phyloP scores from a whole-genome alignment of 2,113 vertebrate species.

The Podilymbus podiceps region DNA sequence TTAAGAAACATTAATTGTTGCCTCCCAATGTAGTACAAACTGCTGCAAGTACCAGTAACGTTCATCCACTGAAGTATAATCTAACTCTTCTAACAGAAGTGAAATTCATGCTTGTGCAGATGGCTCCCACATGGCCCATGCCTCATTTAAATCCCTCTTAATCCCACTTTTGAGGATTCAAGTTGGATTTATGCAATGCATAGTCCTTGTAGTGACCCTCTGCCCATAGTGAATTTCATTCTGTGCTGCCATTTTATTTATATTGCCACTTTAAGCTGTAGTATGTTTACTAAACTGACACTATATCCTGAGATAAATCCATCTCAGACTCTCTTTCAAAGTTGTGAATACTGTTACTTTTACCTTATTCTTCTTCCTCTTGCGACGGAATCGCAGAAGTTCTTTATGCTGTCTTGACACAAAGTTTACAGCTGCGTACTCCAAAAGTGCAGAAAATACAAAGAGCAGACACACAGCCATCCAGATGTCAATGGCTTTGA shows the following conservation, averaged over 20 bases:
- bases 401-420: constrained; percentile 98
- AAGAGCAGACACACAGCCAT: constrained; percentile 98
- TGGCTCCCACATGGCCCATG: neutral
- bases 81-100: neutral
- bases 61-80: neutral
- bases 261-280: neutral
- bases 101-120: constrained; percentile 28
- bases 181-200: constrained; percentile 10
- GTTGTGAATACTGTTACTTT: neutral
- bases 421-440: constrained; percentile 97
- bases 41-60: neutral
- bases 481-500: constrained; percentile 99
- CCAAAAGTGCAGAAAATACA: constrained; percentile 94
- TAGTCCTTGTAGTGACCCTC: constrained; percentile 28
- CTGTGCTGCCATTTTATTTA: neutral
- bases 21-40: neutral
- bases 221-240: neutral
- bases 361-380: constrained; percentile 91
- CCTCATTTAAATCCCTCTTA: constrained; percentile 38
- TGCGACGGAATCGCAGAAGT: constrained; percentile 85
- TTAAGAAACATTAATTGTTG: neutral
- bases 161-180: neutral
- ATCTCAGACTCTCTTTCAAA: neutral
- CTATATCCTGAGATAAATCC: neutral
- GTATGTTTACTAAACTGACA: neutral